These are phyloP conservation scores for Melangyna quadrimaculata DNA, from an alignment of 2,888 invertebrate genomes.

Conservation along the genomic window DNA sequence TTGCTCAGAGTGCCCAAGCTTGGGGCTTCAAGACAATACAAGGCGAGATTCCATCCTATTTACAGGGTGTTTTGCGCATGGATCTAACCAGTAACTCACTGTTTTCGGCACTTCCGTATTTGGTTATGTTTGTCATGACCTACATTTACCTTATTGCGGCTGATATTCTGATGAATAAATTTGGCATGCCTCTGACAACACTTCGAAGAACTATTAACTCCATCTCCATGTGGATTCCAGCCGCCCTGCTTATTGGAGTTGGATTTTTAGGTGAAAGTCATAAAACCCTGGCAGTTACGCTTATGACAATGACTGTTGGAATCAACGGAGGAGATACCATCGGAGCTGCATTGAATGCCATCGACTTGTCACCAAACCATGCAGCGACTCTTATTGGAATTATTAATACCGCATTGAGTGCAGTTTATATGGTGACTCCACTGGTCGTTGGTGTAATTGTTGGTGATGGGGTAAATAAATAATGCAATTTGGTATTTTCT, in stretches of 20 bases:
- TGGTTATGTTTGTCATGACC: slow-evolving; percentile 81
- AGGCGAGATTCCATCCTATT: slow-evolving; percentile 85
- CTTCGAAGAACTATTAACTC: slow-evolving; percentile 77
- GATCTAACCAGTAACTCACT: slow-evolving; percentile 83
- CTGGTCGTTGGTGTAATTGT: slow-evolving; percentile 5
- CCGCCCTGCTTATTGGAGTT: slow-evolving; percentile 82
- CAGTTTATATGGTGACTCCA: not conserved
- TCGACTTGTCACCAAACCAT: slow-evolving; percentile 85
- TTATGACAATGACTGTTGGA: slow-evolving; percentile 83
- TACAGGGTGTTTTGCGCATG: slow-evolving; percentile 84
- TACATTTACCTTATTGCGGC: slow-evolving; percentile 80
- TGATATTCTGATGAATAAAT: slow-evolving; percentile 80
- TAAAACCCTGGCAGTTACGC: slow-evolving; percentile 80
- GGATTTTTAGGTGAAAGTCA: slow-evolving; percentile 81
- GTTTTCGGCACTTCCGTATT: slow-evolving; percentile 82
- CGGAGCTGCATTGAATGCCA: slow-evolving; percentile 82
- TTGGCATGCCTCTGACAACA: slow-evolving; percentile 77
- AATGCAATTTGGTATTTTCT: slow-evolving; percentile 51
- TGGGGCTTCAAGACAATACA: slow-evolving; percentile 88
- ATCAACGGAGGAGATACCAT: slow-evolving; percentile 80
- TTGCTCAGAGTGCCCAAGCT: slow-evolving; percentile 84
- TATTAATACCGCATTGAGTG: slow-evolving; percentile 83
- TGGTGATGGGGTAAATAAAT: slow-evolving; percentile 17
- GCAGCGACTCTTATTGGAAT: slow-evolving; percentile 86
- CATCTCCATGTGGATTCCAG: slow-evolving; percentile 82